phyloP scores from a whole-genome alignment of 2,113 vertebrate genomes.

The Cebus imitator region DNA sequence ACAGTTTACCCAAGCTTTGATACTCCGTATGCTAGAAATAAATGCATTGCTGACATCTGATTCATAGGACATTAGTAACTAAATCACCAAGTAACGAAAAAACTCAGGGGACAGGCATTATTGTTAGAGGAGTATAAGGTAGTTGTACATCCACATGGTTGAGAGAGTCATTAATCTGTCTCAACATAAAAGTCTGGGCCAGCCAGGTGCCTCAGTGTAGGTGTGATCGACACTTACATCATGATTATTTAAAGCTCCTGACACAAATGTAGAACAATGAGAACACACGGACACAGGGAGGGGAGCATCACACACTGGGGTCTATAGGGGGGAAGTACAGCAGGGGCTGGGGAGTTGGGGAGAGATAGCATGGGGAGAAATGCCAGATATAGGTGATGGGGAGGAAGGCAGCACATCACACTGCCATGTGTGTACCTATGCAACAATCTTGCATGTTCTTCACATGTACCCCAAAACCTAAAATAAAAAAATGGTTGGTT shows the following conservation, averaged over 20 bases:
- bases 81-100: constrained; percentile 64
- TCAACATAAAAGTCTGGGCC: constrained; percentile 24
- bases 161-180: constrained; percentile 47
- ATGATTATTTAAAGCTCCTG: constrained; percentile 2
- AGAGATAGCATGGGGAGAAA: no score
- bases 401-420: no score
- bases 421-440: no score
- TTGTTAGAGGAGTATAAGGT: neutral
- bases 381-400: no score
- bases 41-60: constrained; percentile 56
- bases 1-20: constrained; percentile 45
- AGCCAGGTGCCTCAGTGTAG: neutral
- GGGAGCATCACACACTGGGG: no score
- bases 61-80: constrained; percentile 67
- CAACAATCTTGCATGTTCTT: no score
- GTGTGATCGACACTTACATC: neutral
- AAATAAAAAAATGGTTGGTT: neutral
- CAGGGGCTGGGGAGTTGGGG: no score
- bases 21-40: constrained; percentile 62
- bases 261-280: neutral
- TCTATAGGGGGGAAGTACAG: no score
- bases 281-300: no score
- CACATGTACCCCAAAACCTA: no score
- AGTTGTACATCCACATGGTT: neutral
- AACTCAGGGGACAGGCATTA: constrained; percentile 25